Conservation (phyloP, 2,113 vertebrate species). For the Macheiramphus alcinus region DNA sequence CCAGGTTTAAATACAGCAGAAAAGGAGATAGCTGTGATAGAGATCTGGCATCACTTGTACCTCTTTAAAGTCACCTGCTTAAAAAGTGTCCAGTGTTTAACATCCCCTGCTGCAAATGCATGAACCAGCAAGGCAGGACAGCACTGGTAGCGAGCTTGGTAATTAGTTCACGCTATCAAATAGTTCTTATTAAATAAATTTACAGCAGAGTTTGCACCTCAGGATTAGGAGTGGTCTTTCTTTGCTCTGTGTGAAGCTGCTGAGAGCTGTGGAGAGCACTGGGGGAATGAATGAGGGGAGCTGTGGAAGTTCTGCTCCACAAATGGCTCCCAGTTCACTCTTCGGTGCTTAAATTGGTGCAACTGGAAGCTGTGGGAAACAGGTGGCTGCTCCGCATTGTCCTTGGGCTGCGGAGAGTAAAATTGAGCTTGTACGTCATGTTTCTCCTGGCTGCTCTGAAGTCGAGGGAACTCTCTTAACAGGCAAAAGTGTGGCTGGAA, state of each 20-base stretch:
- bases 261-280: neutral
- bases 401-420: neutral
- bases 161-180: fast-evolving
- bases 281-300: neutral
- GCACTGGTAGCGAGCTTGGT: neutral
- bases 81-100: neutral
- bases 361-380: neutral
- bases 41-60: neutral
- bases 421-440: fast-evolving
- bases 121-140: neutral
- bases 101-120: fast-evolving
- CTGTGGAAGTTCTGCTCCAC: neutral
- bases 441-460: neutral
- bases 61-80: neutral
- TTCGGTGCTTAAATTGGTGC: neutral
- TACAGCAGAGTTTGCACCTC: neutral
- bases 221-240: neutral
- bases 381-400: neutral
- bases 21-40: neutral
- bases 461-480: neutral
- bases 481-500: neutral
- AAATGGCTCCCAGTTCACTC: neutral
- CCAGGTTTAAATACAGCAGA: neutral
- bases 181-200: fast-evolving
- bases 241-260: neutral